These are phyloP conservation scores for Meda fulgida DNA, from an alignment of 2,797 vertebrate genomes.

Conservation along the genomic window DNA sequence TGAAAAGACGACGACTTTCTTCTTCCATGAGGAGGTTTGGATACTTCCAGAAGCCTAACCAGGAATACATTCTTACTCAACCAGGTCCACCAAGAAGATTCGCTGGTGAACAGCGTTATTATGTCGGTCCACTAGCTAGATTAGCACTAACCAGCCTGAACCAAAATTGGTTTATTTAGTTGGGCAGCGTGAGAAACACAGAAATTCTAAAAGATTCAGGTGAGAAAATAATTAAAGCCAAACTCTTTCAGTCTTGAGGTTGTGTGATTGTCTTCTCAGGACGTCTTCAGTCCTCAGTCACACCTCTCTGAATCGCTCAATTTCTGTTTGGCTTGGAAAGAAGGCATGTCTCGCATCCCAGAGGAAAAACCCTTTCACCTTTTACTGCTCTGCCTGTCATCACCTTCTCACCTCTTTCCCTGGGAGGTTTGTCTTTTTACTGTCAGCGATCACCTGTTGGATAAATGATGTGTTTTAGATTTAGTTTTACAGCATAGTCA, in stretches of 20 bases:
- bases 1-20: too few relatives aligned
- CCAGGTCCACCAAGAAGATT: background rate
- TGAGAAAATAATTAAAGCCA: background rate
- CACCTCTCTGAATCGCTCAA: conserved; percentile 14
- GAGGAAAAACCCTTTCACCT: conserved; percentile 8
- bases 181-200: background rate
- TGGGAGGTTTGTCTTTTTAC: conserved; percentile 2
- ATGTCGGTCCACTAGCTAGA: background rate
- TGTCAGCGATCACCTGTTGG: background rate
- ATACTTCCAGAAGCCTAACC: background rate
- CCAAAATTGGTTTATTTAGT: background rate
- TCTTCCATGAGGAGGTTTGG: too few relatives aligned
- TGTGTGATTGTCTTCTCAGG: conserved; percentile 5
- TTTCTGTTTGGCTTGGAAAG: conserved; percentile 24
- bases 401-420: conserved; percentile 18
- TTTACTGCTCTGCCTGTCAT: conserved; percentile 10
- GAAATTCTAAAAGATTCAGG: conserved; percentile 1
- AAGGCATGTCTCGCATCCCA: background rate
- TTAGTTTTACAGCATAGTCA: background rate
- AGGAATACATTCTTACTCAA: background rate
- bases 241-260: background rate
- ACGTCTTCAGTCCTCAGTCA: background rate
- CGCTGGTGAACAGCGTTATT: background rate
- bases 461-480: conserved; percentile 13
- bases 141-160: background rate